Conservation (phyloP, 2,888 invertebrate genomes). For the Cerastis leucographa region DNA sequence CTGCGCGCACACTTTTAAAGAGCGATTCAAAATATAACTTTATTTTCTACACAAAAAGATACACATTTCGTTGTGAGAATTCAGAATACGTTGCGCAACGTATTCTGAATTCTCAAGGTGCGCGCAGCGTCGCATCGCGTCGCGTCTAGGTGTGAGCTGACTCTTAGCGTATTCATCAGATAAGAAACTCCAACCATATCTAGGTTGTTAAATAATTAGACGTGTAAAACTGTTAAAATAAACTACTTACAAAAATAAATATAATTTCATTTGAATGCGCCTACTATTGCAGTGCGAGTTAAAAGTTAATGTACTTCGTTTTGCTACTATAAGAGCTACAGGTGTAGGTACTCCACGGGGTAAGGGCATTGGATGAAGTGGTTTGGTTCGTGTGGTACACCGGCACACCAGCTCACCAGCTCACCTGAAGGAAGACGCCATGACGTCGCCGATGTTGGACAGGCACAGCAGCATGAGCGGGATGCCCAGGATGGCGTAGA, state of each 20-base stretch:
- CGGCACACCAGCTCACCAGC: neutral
- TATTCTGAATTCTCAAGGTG: too few relatives aligned
- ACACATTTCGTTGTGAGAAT: too few relatives aligned
- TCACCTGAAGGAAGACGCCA: slow-evolving; percentile 97
- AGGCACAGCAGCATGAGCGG: slow-evolving; percentile 98
- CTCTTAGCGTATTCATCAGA: too few relatives aligned
- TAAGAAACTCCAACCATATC: neutral
- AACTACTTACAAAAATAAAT: neutral
- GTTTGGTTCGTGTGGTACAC: neutral
- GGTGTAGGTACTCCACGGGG: too few relatives aligned
- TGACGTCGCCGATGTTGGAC: slow-evolving; percentile 98
- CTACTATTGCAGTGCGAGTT: slow-evolving; percentile 9
- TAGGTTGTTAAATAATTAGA: neutral
- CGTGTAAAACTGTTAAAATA: too few relatives aligned
- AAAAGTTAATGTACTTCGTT: neutral
- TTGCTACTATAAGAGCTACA: neutral
- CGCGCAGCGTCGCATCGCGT: too few relatives aligned
- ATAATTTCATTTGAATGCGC: slow-evolving; percentile 4
- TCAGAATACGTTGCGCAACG: too few relatives aligned
- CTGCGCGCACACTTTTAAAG: too few relatives aligned
- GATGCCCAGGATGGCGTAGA: slow-evolving; percentile 98
- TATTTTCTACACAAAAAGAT: too few relatives aligned
- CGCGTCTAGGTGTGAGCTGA: too few relatives aligned
- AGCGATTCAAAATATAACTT: too few relatives aligned
- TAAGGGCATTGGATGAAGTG: neutral